Evolutionary conservation across 2,797 vertebrate genomes (phyloP).

Genomic region (Halcyon leucocephala): DNA sequence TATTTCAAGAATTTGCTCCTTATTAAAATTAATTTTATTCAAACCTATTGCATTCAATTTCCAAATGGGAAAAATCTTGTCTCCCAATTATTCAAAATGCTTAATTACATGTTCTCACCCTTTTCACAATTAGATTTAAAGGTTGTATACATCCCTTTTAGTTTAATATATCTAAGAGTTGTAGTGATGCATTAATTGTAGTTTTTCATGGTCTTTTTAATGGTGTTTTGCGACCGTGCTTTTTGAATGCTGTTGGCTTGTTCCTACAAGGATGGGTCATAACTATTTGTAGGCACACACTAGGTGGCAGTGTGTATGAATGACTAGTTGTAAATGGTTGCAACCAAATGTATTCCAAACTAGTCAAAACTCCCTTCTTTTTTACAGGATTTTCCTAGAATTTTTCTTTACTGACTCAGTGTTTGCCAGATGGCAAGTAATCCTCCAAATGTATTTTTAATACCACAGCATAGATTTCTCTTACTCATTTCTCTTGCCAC

Average conservation of each 20-base stretch:
- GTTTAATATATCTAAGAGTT: neutral
- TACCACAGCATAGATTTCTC: neutral
- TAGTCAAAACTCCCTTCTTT: neutral
- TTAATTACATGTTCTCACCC: neutral
- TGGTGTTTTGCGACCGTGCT: neutral
- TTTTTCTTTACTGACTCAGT: neutral
- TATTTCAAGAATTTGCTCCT: neutral
- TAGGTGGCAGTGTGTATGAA: slow-evolving; percentile 70
- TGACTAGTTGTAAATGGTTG: neutral
- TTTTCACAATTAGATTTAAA: neutral
- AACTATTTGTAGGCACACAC: slow-evolving; percentile 15
- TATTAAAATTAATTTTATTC: neutral
- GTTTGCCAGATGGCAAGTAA: neutral
- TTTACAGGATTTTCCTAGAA: neutral
- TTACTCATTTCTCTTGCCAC: neutral
- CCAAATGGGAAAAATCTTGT: neutral
- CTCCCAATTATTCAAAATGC: neutral
- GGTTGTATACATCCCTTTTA: neutral
- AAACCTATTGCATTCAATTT: neutral
- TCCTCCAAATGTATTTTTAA: neutral
- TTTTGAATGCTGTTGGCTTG: neutral
- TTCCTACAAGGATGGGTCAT: neutral
- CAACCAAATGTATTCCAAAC: neutral
- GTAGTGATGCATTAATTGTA: neutral
- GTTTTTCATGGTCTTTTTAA: neutral